These are phyloP conservation scores for Clarias fuscus DNA, from an alignment of 2,797 vertebrate genomes.

Conservation along the genomic window DNA sequence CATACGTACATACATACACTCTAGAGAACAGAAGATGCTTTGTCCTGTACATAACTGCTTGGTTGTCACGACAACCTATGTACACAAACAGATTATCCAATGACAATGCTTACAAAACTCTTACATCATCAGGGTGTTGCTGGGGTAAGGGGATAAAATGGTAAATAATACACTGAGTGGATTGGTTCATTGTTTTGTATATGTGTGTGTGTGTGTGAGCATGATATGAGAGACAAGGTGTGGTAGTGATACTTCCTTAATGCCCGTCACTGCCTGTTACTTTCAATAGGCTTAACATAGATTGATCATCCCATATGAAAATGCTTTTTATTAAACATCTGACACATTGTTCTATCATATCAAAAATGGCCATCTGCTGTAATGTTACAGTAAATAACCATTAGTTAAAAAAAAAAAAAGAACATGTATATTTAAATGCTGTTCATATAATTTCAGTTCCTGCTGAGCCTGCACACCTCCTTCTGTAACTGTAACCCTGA, in stretches of 20 bases:
- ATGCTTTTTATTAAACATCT: too few relatives aligned
- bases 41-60: slow-evolving; percentile 42
- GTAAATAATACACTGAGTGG: slow-evolving; percentile 23
- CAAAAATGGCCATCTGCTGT: too few relatives aligned
- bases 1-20: background rate
- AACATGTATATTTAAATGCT: too few relatives aligned
- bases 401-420: too few relatives aligned
- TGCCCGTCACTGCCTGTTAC: slow-evolving; percentile 17
- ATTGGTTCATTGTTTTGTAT: background rate
- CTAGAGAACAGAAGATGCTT: slow-evolving; percentile 58
- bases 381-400: too few relatives aligned
- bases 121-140: slow-evolving; percentile 37
- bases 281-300: slow-evolving; percentile 1
- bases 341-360: too few relatives aligned
- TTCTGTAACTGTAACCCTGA: too few relatives aligned
- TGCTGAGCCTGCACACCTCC: too few relatives aligned
- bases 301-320: background rate
- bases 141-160: background rate
- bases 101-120: slow-evolving; percentile 40
- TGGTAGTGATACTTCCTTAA: slow-evolving; percentile 40
- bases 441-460: too few relatives aligned
- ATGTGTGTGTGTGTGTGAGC: background rate
- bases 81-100: slow-evolving; percentile 54
- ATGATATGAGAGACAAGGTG: background rate
- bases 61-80: slow-evolving; percentile 55